Conservation (phyloP, 1,140 invertebrate species). For the Gryon sp. region DNA sequence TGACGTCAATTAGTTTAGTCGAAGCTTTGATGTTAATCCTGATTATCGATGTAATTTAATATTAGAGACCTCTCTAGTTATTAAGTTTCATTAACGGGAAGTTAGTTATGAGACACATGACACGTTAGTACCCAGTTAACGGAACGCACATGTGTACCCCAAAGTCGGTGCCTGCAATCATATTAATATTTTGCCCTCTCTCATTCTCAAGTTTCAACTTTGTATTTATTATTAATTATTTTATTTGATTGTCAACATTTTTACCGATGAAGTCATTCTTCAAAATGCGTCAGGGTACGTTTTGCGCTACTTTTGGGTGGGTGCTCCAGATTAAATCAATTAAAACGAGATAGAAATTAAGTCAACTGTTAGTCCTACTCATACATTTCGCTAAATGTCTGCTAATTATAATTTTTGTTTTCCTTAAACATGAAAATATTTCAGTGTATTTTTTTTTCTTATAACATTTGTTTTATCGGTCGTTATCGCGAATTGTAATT, state of each 20-base stretch:
- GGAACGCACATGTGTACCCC: conserved; percentile 64
- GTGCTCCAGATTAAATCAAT: not conserved
- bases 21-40: conserved; percentile 31
- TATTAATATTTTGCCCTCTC: conserved; percentile 81
- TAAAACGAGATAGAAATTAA: conserved; percentile 4
- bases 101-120: conserved; percentile 54
- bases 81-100: not conserved
- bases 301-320: conserved; percentile 56
- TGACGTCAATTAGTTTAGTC: conserved; percentile 22
- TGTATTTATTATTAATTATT: too few species aligned
- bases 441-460: too few species aligned
- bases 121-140: conserved; percentile 67
- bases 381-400: conserved; percentile 47
- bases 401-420: not conserved
- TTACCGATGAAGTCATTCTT: too few species aligned
- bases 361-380: conserved; percentile 75
- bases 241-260: too few species aligned
- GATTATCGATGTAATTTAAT: conserved; percentile 21
- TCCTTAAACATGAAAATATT: not conserved
- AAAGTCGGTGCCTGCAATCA: conserved; percentile 71
- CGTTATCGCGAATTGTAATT: too few species aligned
- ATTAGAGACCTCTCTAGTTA: conserved; percentile 12
- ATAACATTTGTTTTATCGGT: too few species aligned
- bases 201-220: conserved; percentile 72
- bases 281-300: conserved; percentile 43